Conservation (phyloP, 2,888 invertebrate species). For the Hypomecis punctinalis region DNA sequence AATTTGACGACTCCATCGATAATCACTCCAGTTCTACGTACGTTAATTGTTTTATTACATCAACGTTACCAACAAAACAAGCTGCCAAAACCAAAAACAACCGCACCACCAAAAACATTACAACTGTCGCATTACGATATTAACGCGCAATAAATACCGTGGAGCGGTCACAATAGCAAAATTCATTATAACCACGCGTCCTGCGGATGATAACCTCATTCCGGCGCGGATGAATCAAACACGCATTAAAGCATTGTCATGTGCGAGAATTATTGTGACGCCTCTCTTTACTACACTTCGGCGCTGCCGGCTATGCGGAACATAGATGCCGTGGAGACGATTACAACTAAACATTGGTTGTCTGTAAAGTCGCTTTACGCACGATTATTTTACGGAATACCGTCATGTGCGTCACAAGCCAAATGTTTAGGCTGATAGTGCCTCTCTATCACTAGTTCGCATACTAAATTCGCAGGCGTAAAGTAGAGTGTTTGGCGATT, state of each 20-base stretch:
- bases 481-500: no score
- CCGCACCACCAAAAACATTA: slow-evolving; percentile 28
- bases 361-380: no score
- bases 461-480: no score
- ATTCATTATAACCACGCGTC: slow-evolving; percentile 72
- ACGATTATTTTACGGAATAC: no score
- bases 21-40: no score
- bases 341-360: neutral
- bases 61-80: no score
- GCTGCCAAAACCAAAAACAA: no score
- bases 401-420: no score
- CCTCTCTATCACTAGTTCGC: no score
- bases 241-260: slow-evolving; percentile 83
- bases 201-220: slow-evolving; percentile 84
- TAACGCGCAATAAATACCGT: slow-evolving; percentile 43
- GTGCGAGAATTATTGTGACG: slow-evolving; percentile 83
- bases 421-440: no score
- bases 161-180: slow-evolving; percentile 65
- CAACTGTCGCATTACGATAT: slow-evolving; percentile 43
- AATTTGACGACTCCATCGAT: no score
- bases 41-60: no score
- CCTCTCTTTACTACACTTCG: slow-evolving; percentile 79
- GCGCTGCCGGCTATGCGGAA: slow-evolving; percentile 62
- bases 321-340: slow-evolving; percentile 49
- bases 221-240: slow-evolving; percentile 82